A percentile compares a stretch with the other conserved stretches of the same genome.
phyloP scores from a whole-genome alignment of 1,140 invertebrate genomes.

The Pogonomyrmex barbatus region DNA sequence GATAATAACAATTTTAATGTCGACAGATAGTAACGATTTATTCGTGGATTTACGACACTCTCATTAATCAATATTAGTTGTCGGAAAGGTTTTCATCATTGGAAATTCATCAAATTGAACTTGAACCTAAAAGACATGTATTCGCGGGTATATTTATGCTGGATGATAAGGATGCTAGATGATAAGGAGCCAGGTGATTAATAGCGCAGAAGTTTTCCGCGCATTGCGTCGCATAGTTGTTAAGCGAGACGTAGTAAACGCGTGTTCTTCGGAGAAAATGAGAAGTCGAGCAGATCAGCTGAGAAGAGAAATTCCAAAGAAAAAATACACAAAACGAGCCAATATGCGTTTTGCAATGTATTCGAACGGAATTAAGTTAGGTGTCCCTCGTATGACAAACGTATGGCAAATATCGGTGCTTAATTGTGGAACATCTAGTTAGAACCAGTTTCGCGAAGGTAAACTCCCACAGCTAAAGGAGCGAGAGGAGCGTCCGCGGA shows the following conservation, averaged over 20 bases:
- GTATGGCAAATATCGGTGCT: slow-evolving; percentile 36
- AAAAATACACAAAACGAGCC: slow-evolving; percentile 34
- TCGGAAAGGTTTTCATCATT: not conserved
- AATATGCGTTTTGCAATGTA: slow-evolving; percentile 53
- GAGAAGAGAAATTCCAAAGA: not conserved
- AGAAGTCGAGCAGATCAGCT: not conserved
- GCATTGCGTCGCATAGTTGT: not conserved
- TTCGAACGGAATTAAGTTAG: slow-evolving; percentile 48
- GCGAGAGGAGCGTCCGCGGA: not conserved
- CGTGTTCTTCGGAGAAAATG: no score
- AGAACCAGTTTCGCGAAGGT: slow-evolving; percentile 51
- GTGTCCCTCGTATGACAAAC: slow-evolving; percentile 30
- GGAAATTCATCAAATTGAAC: not conserved
- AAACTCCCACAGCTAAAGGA: slow-evolving; percentile 5
- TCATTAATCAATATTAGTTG: not conserved
- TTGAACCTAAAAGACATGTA: slow-evolving; percentile 11
- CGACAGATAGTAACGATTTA: not conserved
- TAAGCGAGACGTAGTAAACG: not conserved
- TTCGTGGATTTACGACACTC: not conserved
- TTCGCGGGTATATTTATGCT: slow-evolving; percentile 21
- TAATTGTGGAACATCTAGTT: slow-evolving; percentile 58
- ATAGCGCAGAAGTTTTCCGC: slow-evolving; percentile 40
- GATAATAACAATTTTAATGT: not conserved
- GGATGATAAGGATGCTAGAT: slow-evolving; percentile 37
- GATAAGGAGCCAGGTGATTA: slow-evolving; percentile 44